A percentile compares a stretch with the other conserved stretches of the same genome.
Conservation (phyloP, 2,888 invertebrate species). For the Scaptomyza caliginosa region DNA sequence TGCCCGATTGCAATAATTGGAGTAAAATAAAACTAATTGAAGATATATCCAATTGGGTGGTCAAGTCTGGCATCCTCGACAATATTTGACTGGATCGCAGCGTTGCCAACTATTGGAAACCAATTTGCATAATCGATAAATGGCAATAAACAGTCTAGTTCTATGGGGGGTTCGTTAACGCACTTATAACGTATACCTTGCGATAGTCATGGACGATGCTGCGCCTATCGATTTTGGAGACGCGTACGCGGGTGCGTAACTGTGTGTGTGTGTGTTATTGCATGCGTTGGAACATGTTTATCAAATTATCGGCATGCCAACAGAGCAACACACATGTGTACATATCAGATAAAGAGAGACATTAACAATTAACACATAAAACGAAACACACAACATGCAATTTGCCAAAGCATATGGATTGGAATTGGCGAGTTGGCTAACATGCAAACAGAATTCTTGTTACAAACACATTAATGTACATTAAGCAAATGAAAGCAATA, state of each 20-base stretch:
- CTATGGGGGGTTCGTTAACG: slow-evolving; percentile 13
- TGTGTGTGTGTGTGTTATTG: slow-evolving; percentile 44
- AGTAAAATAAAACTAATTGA: background rate
- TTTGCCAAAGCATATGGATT: slow-evolving; percentile 29
- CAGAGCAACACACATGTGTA: slow-evolving; percentile 25
- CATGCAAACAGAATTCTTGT: slow-evolving; percentile 25
- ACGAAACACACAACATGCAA: slow-evolving; percentile 29
- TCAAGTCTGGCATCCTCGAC: background rate
- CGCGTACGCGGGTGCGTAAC: slow-evolving; percentile 59
- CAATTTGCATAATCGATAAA: slow-evolving; percentile 1
- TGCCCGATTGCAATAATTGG: background rate
- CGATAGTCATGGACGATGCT: slow-evolving; percentile 66
- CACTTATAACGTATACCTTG: slow-evolving; percentile 54
- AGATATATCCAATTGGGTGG: background rate
- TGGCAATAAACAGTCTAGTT: slow-evolving; percentile 1
- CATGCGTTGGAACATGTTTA: slow-evolving; percentile 25
- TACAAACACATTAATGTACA: background rate
- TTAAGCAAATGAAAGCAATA: slow-evolving; percentile 6
- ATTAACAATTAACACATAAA: slow-evolving; percentile 17
- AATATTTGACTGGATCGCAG: background rate
- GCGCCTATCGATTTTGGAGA: slow-evolving; percentile 56
- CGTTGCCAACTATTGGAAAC: background rate
- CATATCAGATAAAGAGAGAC: slow-evolving; percentile 20
- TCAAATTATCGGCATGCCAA: slow-evolving; percentile 49
- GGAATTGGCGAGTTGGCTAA: background rate